A percentile compares a stretch with the other conserved stretches of the same genome.
Conservation (phyloP, 2,113 vertebrate genomes). For the Podilymbus podiceps region DNA sequence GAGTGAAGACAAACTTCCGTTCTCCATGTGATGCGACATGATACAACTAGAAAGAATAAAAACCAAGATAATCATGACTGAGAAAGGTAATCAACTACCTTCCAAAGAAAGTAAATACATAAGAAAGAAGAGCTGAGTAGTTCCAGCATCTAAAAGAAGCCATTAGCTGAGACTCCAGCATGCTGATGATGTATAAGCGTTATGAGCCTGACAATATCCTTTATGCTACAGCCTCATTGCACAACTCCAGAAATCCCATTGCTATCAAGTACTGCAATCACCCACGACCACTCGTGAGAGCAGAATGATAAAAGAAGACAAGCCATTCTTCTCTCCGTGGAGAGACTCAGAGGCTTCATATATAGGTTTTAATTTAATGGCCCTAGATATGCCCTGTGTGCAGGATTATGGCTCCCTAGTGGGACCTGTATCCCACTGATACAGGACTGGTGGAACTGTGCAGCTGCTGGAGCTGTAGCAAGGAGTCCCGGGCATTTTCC, state of each 20-base stretch:
- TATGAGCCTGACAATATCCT: not conserved
- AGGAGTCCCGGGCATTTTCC: not conserved
- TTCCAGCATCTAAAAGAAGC: not conserved
- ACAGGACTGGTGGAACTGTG: not conserved
- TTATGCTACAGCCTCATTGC: not conserved
- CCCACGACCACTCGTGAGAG: not conserved
- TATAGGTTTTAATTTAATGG: not conserved
- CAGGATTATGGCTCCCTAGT: not conserved
- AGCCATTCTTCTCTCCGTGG: not conserved
- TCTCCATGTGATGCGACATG: not conserved
- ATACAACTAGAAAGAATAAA: not conserved
- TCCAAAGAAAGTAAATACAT: not conserved
- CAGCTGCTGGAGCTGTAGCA: not conserved
- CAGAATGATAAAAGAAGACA: not conserved
- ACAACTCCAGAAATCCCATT: not conserved
- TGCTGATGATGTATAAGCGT: accelerated
- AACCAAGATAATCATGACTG: not conserved
- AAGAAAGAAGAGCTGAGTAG: not conserved
- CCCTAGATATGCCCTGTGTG: not conserved
- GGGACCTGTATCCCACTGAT: not conserved
- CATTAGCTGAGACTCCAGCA: not conserved
- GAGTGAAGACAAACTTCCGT: not conserved
- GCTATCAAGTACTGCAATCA: not conserved
- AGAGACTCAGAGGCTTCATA: not conserved
- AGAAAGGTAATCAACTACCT: not conserved